phyloP scores from a whole-genome alignment of 1,140 invertebrate genomes.

The Rhopalosiphum padi region DNA sequence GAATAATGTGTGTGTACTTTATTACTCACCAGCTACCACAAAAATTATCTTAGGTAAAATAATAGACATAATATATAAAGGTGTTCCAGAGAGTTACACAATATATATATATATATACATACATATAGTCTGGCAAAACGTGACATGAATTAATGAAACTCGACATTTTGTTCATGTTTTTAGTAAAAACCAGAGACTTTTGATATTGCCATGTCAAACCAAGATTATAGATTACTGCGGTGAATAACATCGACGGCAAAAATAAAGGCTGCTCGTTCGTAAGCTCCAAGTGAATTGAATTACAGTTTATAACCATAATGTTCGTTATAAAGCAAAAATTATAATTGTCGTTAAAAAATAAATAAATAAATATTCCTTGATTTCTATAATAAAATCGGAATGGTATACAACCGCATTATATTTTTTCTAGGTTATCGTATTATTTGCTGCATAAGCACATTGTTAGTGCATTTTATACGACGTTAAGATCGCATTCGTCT shows the following conservation, averaged over 20 bases:
- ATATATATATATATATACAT: background rate
- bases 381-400: background rate
- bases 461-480: too few species aligned
- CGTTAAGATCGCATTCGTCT: background rate
- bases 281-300: background rate
- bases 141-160: constrained; percentile 32
- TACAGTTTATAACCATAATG: background rate
- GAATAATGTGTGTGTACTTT: background rate
- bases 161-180: constrained; percentile 5
- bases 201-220: background rate
- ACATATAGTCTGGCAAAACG: background rate
- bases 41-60: constrained; percentile 19
- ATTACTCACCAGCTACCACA: background rate
- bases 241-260: background rate
- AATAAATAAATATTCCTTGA: background rate
- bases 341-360: background rate
- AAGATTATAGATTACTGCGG: background rate
- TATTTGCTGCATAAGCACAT: background rate
- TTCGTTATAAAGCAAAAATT: background rate
- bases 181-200: background rate
- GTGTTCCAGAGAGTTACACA: background rate
- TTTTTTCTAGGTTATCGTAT: background rate
- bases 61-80: background rate
- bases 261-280: background rate
- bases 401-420: background rate